Evolutionary conservation across 2,113 vertebrate species (phyloP).

Genomic region (Condylura cristata): DNA sequence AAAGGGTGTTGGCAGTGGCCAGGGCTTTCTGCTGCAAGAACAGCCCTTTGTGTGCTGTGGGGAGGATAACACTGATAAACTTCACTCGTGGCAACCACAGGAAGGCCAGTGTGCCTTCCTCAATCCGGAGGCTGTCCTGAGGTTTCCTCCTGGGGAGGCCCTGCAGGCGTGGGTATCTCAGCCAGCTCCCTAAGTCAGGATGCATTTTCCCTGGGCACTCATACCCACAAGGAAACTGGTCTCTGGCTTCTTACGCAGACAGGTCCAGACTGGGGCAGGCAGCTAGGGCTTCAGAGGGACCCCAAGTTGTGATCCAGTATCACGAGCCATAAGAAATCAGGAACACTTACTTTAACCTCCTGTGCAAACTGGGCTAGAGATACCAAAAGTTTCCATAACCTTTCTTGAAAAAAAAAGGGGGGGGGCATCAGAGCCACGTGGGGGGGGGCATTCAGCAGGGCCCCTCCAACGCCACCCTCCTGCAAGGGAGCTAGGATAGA

Average conservation of each 20-base stretch:
- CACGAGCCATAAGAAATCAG: neutral
- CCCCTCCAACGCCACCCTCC: neutral
- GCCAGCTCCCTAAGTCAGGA: neutral
- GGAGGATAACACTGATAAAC: neutral
- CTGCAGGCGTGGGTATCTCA: neutral
- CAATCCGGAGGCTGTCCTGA: neutral
- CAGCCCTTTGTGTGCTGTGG: neutral
- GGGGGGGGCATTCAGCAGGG: neutral
- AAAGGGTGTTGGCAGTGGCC: neutral
- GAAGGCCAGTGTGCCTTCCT: neutral
- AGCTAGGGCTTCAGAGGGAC: neutral
- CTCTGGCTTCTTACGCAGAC: neutral
- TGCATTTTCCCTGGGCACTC: neutral
- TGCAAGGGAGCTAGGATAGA: neutral
- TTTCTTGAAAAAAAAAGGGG: conserved; percentile 29
- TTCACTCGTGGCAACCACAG: neutral
- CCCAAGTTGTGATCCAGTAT: neutral
- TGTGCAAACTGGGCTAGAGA: neutral
- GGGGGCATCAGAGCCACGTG: neutral
- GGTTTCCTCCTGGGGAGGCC: neutral
- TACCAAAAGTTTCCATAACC: neutral
- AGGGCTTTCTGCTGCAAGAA: neutral
- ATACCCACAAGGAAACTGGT: neutral
- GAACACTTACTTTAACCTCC: neutral
- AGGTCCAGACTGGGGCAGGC: neutral